Base-by-base conservation (phyloP, 1,140 invertebrate genomes). In the Neoseiulus cucumeris region DNA sequence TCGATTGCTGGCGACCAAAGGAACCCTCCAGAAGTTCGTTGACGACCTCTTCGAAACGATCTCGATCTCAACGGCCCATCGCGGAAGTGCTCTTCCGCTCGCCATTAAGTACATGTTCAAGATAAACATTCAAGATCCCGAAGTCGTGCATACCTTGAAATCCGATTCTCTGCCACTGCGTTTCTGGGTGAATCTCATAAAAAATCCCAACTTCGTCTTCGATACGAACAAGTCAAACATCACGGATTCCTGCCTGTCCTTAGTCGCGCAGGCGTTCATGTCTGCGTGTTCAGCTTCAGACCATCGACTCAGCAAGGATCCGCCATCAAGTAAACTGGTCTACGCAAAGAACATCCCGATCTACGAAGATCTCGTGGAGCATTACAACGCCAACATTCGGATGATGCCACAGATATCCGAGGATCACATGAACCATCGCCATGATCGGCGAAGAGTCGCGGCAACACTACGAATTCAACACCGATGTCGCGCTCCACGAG, bases 41-140 rank as follows among this genome's bases (percentile, higher is more conserved):
- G 94, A 98, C 76, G 94, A 98, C 78, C 80, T 98, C 18, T 97
- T 98, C 76, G 93, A 98, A 76, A 95, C 92, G 69, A 98, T 98
- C 73, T 98, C n/a, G n/a, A n/a, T 98, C 77, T 95, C 91, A 73
- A 98, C 91, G 64, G 89, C 90, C 64, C 91, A 96, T 76, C 81
- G 92, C 70, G 90, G 91, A 55, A 90, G 87, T 55, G 91, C 90
- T 42, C 76, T 99, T 68, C 95, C 95, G 44, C 81, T 97, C 65
- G 94, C 94, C 69, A 98, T 98, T 72, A 99, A 99, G 77, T 98
- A 98, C 75, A 97, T 99, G 92, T 99, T 98, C 79, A 95, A 90
- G 72, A 89, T 93, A 77, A 89, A 90, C 65, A 98, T 99, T 69
- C 89, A 87, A 66, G 93, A 98, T 78, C 88, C 88, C 47, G 93